Evolutionary conservation across 2,888 invertebrate genomes (phyloP).

Genomic region (Acanthosepion esculentum): DNA sequence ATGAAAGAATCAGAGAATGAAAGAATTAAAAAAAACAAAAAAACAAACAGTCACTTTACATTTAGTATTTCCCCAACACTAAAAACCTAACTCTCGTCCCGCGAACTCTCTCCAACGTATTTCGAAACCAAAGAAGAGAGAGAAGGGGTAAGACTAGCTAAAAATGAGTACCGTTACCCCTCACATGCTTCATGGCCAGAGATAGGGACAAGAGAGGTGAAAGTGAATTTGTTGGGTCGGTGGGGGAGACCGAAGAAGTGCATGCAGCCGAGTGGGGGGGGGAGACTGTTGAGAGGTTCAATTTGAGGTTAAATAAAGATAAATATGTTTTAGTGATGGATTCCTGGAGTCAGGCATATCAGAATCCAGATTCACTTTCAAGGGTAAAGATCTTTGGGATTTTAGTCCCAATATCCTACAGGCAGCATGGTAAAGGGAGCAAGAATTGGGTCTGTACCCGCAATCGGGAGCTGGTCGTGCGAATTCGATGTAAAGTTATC

Average conservation of each 20-base stretch:
- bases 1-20: neutral
- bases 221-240: neutral
- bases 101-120: neutral
- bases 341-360: neutral
- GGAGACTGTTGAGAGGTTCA: neutral
- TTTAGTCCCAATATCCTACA: neutral
- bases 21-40: too few relatives aligned
- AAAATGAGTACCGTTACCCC: neutral
- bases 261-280: neutral
- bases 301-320: constrained; percentile 3
- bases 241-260: neutral
- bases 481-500: too few relatives aligned
- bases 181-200: neutral
- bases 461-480: too few relatives aligned
- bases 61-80: neutral
- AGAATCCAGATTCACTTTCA: neutral
- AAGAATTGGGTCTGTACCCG: too few relatives aligned
- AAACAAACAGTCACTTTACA: neutral
- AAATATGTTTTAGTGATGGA: neutral
- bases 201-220: too few relatives aligned
- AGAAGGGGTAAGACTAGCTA: neutral
- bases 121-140: too few relatives aligned
- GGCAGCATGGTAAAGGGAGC: neutral
- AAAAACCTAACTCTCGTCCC: neutral
- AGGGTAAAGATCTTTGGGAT: neutral